Evolutionary conservation across 2,888 invertebrate species (phyloP).

Genomic region (Synanthedon myopaeformis): DNA sequence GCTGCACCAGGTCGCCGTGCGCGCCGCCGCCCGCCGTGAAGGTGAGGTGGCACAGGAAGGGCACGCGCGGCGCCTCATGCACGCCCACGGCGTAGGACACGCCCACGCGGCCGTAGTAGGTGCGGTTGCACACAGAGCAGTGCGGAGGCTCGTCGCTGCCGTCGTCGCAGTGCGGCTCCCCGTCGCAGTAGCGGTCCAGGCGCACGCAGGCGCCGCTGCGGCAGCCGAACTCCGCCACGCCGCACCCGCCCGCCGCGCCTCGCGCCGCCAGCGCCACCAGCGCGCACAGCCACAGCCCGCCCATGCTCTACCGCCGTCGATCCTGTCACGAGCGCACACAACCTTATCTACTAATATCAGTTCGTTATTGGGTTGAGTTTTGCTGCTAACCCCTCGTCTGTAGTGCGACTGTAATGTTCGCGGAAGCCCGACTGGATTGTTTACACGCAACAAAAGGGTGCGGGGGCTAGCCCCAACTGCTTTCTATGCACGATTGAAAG

Average conservation of each 20-base stretch:
- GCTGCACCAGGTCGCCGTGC: conserved; percentile 90
- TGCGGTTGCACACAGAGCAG: conserved; percentile 89
- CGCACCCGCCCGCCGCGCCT: conserved; percentile 71
- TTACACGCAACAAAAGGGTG: too few relatives aligned
- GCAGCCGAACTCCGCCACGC: conserved; percentile 82
- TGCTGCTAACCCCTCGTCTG: too few relatives aligned
- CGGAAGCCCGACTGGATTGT: too few relatives aligned
- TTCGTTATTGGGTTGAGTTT: too few relatives aligned
- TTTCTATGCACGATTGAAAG: too few relatives aligned
- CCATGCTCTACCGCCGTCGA: background rate
- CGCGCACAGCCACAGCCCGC: conserved; percentile 18
- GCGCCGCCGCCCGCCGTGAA: conserved; percentile 91
- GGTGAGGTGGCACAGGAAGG: conserved; percentile 90
- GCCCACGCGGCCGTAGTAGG: conserved; percentile 89
- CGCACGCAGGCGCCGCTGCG: conserved; percentile 80
- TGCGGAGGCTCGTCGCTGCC: conserved; percentile 85
- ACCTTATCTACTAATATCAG: background rate
- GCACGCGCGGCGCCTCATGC: conserved; percentile 80
- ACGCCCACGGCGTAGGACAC: conserved; percentile 84
- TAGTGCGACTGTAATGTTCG: too few relatives aligned
- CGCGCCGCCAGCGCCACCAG: conserved; percentile 39
- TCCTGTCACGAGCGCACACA: background rate
- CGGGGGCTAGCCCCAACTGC: too few relatives aligned
- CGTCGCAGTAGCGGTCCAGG: conserved; percentile 88
- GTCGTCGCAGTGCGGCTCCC: conserved; percentile 86